phyloP scores from a whole-genome alignment of 2,113 vertebrate species.

The Hoplias malabaricus region DNA sequence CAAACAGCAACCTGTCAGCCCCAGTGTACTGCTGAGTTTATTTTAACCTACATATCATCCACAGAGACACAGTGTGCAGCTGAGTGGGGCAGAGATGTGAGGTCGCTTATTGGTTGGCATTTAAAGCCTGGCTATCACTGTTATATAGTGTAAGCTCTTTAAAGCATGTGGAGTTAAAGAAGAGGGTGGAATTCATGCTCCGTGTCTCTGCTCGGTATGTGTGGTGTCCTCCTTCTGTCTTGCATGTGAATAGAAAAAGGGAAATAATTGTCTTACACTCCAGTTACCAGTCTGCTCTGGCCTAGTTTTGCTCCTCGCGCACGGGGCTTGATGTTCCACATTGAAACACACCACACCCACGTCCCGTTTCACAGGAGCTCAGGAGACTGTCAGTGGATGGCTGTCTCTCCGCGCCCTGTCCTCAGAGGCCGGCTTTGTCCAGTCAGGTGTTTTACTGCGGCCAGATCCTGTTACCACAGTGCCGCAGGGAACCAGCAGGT shows the following conservation, averaged over 20 bases:
- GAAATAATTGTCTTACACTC: conserved; percentile 42
- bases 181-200: conserved; percentile 5
- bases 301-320: conserved; percentile 44
- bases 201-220: conserved; percentile 1
- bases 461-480: conserved; percentile 36
- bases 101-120: not conserved
- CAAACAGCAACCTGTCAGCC: conserved; percentile 17
- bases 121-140: not conserved
- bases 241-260: conserved; percentile 22
- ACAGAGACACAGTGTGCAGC: not conserved
- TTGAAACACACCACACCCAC: conserved; percentile 17
- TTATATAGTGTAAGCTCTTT: no score
- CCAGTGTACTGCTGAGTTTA: not conserved
- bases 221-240: conserved; percentile 39
- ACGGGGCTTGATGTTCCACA: conserved; percentile 4
- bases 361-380: not conserved
- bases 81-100: not conserved
- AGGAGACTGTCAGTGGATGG: not conserved
- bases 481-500: conserved; percentile 7
- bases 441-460: not conserved
- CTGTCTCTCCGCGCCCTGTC: not conserved
- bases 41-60: not conserved
- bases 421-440: conserved; percentile 44
- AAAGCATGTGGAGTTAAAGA: not conserved
- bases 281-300: conserved; percentile 35